Percentiles rank a stretch among this genome's conserved stretches.
Evolutionary conservation across 2,113 vertebrate genomes (phyloP).

Genomic region (Myrmophylax atrothorax): DNA sequence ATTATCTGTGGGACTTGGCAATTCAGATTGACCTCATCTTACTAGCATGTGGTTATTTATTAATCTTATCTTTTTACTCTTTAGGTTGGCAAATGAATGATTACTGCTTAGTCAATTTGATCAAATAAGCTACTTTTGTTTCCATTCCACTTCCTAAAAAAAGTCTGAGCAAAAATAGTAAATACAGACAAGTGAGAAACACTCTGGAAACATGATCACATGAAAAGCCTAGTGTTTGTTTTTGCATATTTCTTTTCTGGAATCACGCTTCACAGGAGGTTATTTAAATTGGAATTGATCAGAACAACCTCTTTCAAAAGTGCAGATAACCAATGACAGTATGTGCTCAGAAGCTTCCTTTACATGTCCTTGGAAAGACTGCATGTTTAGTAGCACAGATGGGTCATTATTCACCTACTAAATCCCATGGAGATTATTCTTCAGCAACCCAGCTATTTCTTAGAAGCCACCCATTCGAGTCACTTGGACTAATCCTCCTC

Average conservation of each 20-base stretch:
- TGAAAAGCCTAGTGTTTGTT: background rate
- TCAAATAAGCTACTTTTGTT: background rate
- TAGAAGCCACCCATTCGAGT: background rate
- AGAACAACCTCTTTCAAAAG: background rate
- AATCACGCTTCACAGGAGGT: background rate
- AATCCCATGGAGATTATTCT: background rate
- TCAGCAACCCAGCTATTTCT: background rate
- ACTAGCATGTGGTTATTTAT: background rate
- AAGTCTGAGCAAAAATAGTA: background rate
- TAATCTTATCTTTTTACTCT: background rate
- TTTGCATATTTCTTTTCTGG: background rate
- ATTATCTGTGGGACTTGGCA: background rate
- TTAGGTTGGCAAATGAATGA: background rate
- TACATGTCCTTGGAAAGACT: background rate
- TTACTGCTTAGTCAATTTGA: background rate
- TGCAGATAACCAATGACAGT: background rate
- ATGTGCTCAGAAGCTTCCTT: background rate
- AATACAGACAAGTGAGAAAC: background rate
- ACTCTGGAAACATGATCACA: background rate
- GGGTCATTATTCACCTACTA: background rate
- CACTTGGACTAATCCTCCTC: background rate
- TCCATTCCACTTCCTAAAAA: background rate
- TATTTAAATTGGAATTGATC: background rate
- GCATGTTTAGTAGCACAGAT: background rate
- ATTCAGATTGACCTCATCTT: background rate